Evolutionary conservation across 2,888 invertebrate species (phyloP).

Genomic region (Drosophila anomelani): DNA sequence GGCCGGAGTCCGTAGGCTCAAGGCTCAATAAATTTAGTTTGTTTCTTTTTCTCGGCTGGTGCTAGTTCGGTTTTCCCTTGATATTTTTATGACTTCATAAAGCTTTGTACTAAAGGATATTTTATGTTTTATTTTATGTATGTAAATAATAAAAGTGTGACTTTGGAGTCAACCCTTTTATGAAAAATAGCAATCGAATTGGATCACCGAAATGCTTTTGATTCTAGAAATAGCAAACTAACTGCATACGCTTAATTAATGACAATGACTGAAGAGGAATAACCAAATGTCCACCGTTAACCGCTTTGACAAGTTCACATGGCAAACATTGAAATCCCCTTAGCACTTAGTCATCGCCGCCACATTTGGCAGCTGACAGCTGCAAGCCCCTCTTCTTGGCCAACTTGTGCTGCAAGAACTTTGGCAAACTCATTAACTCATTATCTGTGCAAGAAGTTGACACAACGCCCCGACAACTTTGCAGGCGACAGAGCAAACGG

Average conservation of each 20-base stretch:
- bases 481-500: conserved; percentile 47
- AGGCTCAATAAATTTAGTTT: conserved; percentile 48
- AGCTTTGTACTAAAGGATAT: conserved; percentile 23
- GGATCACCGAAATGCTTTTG: background rate
- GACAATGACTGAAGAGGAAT: background rate
- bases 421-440: conserved; percentile 58
- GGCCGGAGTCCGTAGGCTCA: conserved; percentile 56
- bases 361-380: conserved; percentile 9
- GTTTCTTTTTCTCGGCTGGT: conserved; percentile 19
- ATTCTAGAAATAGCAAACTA: background rate
- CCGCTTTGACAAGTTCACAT: conserved; percentile 25
- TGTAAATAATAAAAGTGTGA: background rate
- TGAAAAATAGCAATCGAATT: rapidly evolving
- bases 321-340: conserved; percentile 22
- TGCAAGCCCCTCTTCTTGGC: conserved; percentile 25
- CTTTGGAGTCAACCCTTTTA: background rate
- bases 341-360: conserved; percentile 12
- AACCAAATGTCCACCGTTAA: conserved; percentile 5
- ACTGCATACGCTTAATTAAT: conserved; percentile 9
- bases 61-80: conserved; percentile 41
- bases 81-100: conserved; percentile 62
- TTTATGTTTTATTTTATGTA: conserved; percentile 33
- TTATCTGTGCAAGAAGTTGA: conserved; percentile 62
- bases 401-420: conserved; percentile 47
- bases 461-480: conserved; percentile 59